These are phyloP conservation scores for Leptinotarsa peninsularis DNA, from an alignment of 2,888 invertebrate species.

Conservation along the genomic window DNA sequence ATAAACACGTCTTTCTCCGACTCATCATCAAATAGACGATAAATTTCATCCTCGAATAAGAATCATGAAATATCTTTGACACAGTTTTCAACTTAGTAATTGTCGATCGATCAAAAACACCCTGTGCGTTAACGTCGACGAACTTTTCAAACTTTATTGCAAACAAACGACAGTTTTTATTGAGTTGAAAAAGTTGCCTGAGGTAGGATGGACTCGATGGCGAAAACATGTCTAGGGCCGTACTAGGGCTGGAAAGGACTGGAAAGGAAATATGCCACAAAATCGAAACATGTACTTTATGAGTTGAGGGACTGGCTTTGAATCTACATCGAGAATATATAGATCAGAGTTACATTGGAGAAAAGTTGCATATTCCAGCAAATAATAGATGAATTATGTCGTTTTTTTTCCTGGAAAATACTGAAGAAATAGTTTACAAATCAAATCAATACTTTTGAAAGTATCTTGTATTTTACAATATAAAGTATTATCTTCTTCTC, in stretches of 20 bases:
- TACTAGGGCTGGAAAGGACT: neutral
- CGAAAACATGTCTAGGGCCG: constrained; percentile 26
- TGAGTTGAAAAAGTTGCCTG: constrained; percentile 34
- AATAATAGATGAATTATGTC: too few relatives aligned
- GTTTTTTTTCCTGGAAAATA: too few relatives aligned
- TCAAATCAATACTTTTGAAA: too few relatives aligned
- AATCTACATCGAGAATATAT: too few relatives aligned
- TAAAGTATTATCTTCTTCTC: too few relatives aligned
- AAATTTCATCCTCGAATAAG: neutral
- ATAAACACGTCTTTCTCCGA: too few relatives aligned
- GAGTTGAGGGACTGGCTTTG: neutral
- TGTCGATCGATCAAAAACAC: constrained; percentile 13
- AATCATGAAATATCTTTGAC: neutral
- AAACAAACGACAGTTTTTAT: constrained; percentile 32
- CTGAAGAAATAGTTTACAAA: too few relatives aligned
- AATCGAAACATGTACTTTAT: too few relatives aligned
- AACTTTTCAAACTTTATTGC: constrained; percentile 25
- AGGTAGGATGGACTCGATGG: constrained; percentile 25
- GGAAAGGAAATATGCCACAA: neutral
- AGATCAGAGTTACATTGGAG: too few relatives aligned
- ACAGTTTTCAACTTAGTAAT: neutral
- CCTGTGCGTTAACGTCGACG: constrained; percentile 3
- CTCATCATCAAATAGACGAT: neutral
- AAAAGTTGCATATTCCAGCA: too few relatives aligned
- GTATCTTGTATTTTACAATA: too few relatives aligned